phyloP scores from a whole-genome alignment of 2,797 vertebrate genomes.

The Hydrolagus colliei region DNA sequence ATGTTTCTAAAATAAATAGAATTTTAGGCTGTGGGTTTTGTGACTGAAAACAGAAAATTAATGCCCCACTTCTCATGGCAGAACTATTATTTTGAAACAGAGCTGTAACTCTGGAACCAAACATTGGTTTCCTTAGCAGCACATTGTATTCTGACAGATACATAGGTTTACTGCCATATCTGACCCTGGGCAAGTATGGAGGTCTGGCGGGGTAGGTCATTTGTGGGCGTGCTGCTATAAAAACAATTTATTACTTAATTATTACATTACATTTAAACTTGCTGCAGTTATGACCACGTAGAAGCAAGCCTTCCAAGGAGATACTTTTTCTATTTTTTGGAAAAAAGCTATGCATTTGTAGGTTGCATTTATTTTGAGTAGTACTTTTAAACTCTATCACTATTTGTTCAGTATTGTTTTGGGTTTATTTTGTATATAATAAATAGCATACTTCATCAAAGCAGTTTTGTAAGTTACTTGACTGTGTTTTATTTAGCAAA shows the following conservation, averaged over 20 bases:
- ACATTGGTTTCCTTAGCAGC: conserved; percentile 10
- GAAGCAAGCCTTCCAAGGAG: neutral
- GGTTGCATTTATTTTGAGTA: no score
- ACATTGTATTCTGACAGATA: neutral
- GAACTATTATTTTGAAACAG: neutral
- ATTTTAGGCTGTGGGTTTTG: neutral
- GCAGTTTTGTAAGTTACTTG: neutral
- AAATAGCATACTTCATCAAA: neutral
- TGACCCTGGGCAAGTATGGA: neutral
- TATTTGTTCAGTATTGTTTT: neutral
- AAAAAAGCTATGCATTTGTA: neutral
- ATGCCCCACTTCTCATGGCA: neutral
- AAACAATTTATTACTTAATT: neutral
- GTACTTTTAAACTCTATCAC: neutral
- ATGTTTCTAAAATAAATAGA: neutral
- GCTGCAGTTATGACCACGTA: neutral
- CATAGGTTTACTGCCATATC: neutral
- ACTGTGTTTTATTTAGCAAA: neutral
- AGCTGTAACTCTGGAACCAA: neutral
- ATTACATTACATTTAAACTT: neutral
- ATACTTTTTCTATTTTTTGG: neutral
- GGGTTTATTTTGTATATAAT: no score
- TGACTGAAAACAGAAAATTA: neutral
- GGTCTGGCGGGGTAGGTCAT: no score
- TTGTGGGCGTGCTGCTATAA: neutral